Evolutionary conservation across 2,113 vertebrate species (phyloP).

Genomic region (Heterotis niloticus): DNA sequence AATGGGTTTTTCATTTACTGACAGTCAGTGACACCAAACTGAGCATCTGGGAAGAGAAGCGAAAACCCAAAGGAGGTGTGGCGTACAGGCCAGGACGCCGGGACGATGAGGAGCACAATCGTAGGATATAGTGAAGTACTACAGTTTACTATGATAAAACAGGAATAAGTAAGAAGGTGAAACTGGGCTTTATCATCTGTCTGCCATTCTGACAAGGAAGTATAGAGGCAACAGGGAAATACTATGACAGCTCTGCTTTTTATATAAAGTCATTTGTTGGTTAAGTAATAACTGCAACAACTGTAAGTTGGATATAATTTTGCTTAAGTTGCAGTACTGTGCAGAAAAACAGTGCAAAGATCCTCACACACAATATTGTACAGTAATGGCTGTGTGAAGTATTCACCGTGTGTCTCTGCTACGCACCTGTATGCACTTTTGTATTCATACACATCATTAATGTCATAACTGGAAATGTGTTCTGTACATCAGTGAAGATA

Average conservation of each 20-base stretch:
- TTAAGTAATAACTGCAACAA: constrained; percentile 49
- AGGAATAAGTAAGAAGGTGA: background rate
- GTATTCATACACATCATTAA: background rate
- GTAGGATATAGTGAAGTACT: background rate
- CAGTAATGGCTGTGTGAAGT: too few species aligned
- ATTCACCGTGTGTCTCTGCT: too few species aligned
- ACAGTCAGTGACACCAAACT: too few species aligned
- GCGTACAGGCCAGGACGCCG: background rate
- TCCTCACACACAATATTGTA: too few species aligned
- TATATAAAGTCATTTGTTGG: constrained; percentile 45
- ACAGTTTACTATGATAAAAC: background rate
- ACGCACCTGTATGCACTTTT: background rate
- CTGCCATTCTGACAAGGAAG: constrained; percentile 24
- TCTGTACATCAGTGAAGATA: background rate
- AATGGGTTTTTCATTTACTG: too few species aligned
- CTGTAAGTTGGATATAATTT: constrained; percentile 1
- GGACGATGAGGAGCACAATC: background rate
- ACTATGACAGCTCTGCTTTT: constrained; percentile 41
- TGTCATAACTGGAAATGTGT: background rate
- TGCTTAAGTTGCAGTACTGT: background rate
- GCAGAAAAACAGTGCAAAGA: background rate
- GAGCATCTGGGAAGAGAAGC: background rate
- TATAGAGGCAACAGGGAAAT: constrained; percentile 41
- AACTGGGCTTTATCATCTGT: background rate
- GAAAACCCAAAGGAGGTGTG: background rate